Conservation (phyloP, 1,140 invertebrate genomes). For the Hestina assimilis region DNA sequence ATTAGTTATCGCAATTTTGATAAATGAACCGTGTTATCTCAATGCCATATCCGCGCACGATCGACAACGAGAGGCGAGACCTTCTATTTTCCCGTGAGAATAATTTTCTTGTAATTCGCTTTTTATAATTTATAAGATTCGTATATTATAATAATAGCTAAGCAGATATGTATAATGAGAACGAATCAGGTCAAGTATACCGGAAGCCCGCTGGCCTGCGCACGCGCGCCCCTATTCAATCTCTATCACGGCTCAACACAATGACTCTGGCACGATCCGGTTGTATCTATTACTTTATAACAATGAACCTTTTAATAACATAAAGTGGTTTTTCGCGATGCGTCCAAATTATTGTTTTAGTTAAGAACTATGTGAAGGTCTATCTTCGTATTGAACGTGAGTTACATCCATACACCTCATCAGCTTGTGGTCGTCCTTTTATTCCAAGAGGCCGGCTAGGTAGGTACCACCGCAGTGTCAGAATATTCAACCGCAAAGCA, state of each 20-base stretch:
- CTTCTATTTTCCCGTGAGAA: conserved; percentile 40
- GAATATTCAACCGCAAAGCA: too few species aligned
- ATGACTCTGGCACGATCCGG: conserved; percentile 37
- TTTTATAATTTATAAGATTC: conserved; percentile 15
- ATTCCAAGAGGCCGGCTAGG: too few species aligned
- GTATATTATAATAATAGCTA: conserved; percentile 28
- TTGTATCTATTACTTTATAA: conserved; percentile 28
- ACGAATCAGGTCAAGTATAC: conserved; percentile 67
- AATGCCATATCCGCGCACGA: conserved; percentile 25
- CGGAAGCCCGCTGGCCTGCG: conserved; percentile 53
- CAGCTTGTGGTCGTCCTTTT: too few species aligned
- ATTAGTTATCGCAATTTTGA: conserved; percentile 18
- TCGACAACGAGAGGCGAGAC: conserved; percentile 9
- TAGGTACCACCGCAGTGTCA: too few species aligned
- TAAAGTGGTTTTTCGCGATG: conserved; percentile 13
- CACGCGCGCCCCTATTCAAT: conserved; percentile 62
- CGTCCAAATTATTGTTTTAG: background rate
- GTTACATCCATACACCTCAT: too few species aligned
- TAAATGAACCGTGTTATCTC: conserved; percentile 21
- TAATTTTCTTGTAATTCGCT: conserved; percentile 17
- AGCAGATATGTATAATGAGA: conserved; percentile 37
- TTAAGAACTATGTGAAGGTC: background rate
- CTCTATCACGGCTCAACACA: conserved; percentile 41
- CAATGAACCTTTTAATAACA: conserved; percentile 20
- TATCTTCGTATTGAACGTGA: too few species aligned